A percentile compares a stretch with the other conserved stretches of the same genome.
These are phyloP conservation scores for Machimus atricapillus DNA, from an alignment of 2,888 invertebrate species.

Conservation along the genomic window DNA sequence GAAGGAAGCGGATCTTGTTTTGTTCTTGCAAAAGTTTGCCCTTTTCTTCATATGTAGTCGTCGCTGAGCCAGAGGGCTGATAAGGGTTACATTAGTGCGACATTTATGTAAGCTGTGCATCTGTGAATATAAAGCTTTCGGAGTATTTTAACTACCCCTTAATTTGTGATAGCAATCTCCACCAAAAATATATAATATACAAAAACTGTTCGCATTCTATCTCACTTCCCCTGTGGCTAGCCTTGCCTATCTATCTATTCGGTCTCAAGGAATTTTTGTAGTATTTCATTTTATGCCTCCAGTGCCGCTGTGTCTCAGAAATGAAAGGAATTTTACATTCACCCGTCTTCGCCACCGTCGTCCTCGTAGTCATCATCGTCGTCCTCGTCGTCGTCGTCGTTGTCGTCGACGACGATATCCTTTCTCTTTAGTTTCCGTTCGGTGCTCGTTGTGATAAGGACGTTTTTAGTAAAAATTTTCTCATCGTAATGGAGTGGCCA, in stretches of 20 bases:
- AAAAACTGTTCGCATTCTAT: not conserved
- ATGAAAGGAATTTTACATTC: not conserved
- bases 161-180: not conserved
- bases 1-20: not conserved
- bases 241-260: not conserved
- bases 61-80: not conserved
- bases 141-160: not conserved
- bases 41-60: not conserved
- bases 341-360: not conserved
- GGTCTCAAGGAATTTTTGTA: not conserved
- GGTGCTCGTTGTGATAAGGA: conserved; percentile 17
- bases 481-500: conserved; percentile 19
- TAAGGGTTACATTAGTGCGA: not conserved
- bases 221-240: not conserved
- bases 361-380: not conserved
- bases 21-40: not conserved
- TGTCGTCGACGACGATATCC: not conserved
- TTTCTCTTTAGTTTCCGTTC: conserved; percentile 17
- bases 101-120: not conserved
- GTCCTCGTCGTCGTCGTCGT: not conserved
- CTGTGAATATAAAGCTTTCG: not conserved
- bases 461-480: not conserved
- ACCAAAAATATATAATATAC: not conserved
- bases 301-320: not conserved
- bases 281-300: not conserved